Evolutionary conservation across 2,888 invertebrate genomes (phyloP), one percentile per base, ranked within the genome.

Genomic region (Sarcophaga carnaria): DNA sequence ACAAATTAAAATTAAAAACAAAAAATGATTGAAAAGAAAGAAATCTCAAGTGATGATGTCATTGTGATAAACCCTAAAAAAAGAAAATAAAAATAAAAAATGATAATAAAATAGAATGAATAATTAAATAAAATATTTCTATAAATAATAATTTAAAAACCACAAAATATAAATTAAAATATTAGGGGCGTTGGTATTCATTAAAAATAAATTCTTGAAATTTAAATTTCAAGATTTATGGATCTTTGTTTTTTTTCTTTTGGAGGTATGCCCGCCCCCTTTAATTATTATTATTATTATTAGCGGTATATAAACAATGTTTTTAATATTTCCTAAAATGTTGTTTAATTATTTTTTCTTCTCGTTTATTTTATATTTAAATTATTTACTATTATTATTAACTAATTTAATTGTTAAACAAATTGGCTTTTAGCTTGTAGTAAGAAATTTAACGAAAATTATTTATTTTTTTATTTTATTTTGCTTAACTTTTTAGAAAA

Each of bases 1-100:
- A 37, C 6, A 37, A 37, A 37, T 37, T 22, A 22, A 22, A 22
- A 22, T 22, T 22, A 22, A 49, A 64, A 80, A 67, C 12, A 75
- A 76, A 69, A 74, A n/a, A 14, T 17, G 54, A 14, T 69, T 77
- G 69, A 4, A 67, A 54, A 54, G 25, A 60, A 67, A 64, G 75
- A 27, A 25, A 67, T 70, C 69, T 22, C 82, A 86, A 88, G 89
- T 88, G 89, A 88, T 89, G 87, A 82, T 88, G 74, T 87, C 86
- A 88, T 87, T 89, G 89, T 88, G 89, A 89, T 89, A 89, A 87
- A 88, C 85, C 86, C 83, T 82, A 27, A 45, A 71, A 63, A 22
- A 77, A 66, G 1, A 47, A 45, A 12, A 77, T 47, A 70, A 70
- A 69, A 84, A 72, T 54, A 64, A 72, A 5, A 37, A 67, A 49